phyloP scores from a whole-genome alignment of 2,888 invertebrate genomes.

The Phasia obesa region DNA sequence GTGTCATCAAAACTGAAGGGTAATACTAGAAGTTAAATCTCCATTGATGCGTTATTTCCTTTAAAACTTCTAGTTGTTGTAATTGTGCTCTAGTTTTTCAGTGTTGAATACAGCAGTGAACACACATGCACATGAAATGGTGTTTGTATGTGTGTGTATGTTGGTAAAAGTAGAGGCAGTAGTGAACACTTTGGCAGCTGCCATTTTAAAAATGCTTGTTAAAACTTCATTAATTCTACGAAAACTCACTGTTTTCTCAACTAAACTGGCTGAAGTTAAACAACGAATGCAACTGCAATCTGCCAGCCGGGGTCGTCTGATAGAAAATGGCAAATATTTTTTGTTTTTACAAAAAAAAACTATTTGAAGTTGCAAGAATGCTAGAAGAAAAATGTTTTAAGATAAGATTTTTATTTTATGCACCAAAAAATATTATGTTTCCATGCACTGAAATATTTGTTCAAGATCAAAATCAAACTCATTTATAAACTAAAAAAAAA shows the following conservation, averaged over 20 bases:
- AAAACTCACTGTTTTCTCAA: slow-evolving; percentile 9
- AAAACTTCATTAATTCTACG: slow-evolving; percentile 69
- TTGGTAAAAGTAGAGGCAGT: slow-evolving; percentile 16
- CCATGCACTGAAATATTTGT: too few relatives aligned
- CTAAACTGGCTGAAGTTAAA: slow-evolving; percentile 14
- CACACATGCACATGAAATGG: slow-evolving; percentile 16
- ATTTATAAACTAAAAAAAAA: slow-evolving; percentile 36
- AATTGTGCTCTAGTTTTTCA: slow-evolving; percentile 49
- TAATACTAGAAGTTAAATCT: not conserved
- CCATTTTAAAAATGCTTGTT: slow-evolving; percentile 68
- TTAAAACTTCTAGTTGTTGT: slow-evolving; percentile 28
- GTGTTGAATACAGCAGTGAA: slow-evolving; percentile 13
- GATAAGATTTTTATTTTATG: slow-evolving; percentile 17
- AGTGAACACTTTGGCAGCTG: slow-evolving; percentile 64
- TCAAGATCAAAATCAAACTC: slow-evolving; percentile 25
- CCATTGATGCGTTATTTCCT: slow-evolving; percentile 11
- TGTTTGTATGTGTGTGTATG: not conserved
- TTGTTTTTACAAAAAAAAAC: not conserved
- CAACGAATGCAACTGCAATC: slow-evolving; percentile 47
- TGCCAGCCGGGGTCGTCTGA: slow-evolving; percentile 20
- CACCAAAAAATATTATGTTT: not conserved
- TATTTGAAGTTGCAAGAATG: not conserved
- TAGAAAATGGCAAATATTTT: slow-evolving; percentile 34
- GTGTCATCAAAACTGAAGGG: not conserved
- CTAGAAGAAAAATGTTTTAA: slow-evolving; percentile 6